Percentiles rank a stretch among this genome's conserved stretches.
Evolutionary conservation across 2,113 vertebrate genomes (phyloP).

Genomic region (Serinus canaria): DNA sequence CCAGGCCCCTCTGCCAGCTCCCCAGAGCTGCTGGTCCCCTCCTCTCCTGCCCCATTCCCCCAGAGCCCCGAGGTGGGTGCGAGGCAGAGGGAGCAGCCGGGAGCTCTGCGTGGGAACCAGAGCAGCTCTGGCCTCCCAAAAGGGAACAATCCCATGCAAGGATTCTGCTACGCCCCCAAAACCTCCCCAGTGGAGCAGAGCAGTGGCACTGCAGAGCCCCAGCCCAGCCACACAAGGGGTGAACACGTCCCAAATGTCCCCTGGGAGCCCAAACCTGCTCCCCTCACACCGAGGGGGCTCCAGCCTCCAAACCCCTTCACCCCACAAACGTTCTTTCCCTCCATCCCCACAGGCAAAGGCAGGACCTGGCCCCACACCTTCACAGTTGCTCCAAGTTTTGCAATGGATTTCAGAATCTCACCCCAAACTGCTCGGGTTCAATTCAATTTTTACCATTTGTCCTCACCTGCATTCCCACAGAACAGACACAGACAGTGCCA

Average conservation of each 20-base stretch:
- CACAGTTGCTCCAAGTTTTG: not conserved
- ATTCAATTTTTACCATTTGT: fast-evolving
- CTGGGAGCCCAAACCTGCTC: fast-evolving
- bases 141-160: not conserved
- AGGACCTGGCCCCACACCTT: not conserved
- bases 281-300: not conserved
- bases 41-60: not conserved
- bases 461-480: fast-evolving
- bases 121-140: fast-evolving
- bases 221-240: fast-evolving
- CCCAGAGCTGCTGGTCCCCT: fast-evolving
- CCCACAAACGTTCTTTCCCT: fast-evolving
- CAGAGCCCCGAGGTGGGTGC: fast-evolving
- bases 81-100: too few species aligned
- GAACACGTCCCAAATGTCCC: fast-evolving
- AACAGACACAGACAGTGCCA: not conserved
- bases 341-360: not conserved
- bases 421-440: fast-evolving
- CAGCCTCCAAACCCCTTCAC: not conserved
- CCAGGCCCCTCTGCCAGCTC: not conserved
- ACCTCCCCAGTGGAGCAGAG: fast-evolving
- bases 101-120: fast-evolving
- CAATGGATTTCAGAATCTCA: not conserved
- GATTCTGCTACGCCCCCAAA: fast-evolving
- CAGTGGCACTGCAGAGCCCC: not conserved